Evolutionary conservation across 2,888 invertebrate species (phyloP).

Genomic region (Macrophya alboannulata): DNA sequence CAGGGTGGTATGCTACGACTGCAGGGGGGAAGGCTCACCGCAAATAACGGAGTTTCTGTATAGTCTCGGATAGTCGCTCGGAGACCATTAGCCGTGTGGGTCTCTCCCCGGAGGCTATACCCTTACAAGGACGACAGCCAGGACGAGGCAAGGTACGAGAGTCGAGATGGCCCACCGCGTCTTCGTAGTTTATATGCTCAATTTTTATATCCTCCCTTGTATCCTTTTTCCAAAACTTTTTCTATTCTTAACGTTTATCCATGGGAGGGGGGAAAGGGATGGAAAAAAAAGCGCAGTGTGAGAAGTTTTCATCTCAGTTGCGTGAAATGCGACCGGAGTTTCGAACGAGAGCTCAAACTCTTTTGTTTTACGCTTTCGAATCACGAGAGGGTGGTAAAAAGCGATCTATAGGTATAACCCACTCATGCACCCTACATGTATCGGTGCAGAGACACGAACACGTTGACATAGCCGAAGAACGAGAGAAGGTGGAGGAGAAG

Average conservation of each 20-base stretch:
- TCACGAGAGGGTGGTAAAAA: slow-evolving; percentile 44
- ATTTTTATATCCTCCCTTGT: slow-evolving; percentile 51
- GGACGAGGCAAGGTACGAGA: slow-evolving; percentile 45
- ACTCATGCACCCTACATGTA: not conserved
- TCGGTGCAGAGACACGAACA: slow-evolving; percentile 9
- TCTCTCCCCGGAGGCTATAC: slow-evolving; percentile 61
- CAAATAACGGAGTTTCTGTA: slow-evolving; percentile 65
- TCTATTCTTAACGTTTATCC: slow-evolving; percentile 53
- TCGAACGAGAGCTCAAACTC: slow-evolving; percentile 48
- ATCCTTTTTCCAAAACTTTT: slow-evolving; percentile 49
- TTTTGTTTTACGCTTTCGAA: slow-evolving; percentile 42
- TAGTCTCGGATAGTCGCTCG: slow-evolving; percentile 63
- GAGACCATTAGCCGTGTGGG: slow-evolving; percentile 66
- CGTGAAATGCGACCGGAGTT: slow-evolving; percentile 40
- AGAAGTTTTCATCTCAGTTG: slow-evolving; percentile 35
- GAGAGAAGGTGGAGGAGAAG: not conserved
- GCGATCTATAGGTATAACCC: not conserved
- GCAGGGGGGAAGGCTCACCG: slow-evolving; percentile 58
- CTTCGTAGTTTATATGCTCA: slow-evolving; percentile 54
- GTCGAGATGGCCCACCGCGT: slow-evolving; percentile 47
- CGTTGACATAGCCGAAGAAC: not conserved
- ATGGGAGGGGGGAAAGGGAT: not conserved
- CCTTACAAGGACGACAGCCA: slow-evolving; percentile 57
- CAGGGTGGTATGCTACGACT: slow-evolving; percentile 58
- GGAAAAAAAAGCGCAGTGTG: slow-evolving; percentile 29